A percentile compares a stretch with the other conserved stretches of the same genome.
Evolutionary conservation across 2,113 vertebrate species (phyloP).

Genomic region (Pangasianodon hypophthalmus): DNA sequence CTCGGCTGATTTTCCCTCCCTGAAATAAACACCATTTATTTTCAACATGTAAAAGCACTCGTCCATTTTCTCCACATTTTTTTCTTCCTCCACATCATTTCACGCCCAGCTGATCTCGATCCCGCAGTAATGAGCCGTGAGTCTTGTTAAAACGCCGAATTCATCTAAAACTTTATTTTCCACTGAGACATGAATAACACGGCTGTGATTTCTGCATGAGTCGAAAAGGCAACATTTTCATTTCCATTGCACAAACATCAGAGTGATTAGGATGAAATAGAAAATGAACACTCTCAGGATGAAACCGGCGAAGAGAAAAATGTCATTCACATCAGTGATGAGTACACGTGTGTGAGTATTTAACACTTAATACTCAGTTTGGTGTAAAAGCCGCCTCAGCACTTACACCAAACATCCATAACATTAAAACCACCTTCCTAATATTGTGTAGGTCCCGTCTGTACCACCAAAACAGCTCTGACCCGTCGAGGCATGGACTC

Average conservation of each 20-base stretch:
- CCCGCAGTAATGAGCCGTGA: constrained; percentile 38
- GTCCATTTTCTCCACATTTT: neutral
- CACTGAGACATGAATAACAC: constrained; percentile 6
- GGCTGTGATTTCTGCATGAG: constrained; percentile 14
- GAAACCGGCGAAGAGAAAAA: neutral
- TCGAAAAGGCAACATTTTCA: constrained; percentile 35
- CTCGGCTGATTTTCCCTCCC: neutral
- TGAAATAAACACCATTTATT: neutral
- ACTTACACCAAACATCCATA: neutral
- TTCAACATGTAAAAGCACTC: neutral
- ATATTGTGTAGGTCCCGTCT: too few species aligned
- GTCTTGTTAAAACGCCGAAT: constrained; percentile 22
- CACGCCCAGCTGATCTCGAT: constrained; percentile 37
- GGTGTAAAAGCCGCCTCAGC: neutral
- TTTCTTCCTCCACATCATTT: constrained; percentile 6
- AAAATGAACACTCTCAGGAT: neutral
- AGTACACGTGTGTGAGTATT: neutral
- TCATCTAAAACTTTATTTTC: constrained; percentile 38
- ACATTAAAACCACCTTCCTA: too few species aligned
- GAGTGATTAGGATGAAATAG: neutral
- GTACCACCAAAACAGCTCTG: too few species aligned
- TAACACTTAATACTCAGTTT: neutral
- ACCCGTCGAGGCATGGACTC: too few species aligned
- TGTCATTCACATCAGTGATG: neutral
- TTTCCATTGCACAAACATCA: constrained; percentile 8